Evolutionary conservation across 2,797 vertebrate genomes (phyloP).

Genomic region (Distichodus sexfasciatus): DNA sequence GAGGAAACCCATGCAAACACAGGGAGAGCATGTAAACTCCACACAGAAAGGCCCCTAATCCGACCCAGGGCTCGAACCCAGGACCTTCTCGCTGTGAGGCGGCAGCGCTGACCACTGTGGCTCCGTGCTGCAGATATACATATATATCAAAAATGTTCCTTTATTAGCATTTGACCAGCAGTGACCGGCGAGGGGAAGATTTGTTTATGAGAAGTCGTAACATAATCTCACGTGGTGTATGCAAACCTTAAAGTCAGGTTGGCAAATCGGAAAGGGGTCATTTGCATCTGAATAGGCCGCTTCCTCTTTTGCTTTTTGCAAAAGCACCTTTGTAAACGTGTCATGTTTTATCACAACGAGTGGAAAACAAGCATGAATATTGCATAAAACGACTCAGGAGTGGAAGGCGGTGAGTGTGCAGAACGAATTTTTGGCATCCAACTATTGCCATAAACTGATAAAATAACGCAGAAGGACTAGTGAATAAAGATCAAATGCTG

Average conservation of each 20-base stretch:
- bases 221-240: neutral
- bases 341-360: neutral
- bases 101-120: too few species aligned
- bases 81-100: too few species aligned
- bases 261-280: slow-evolving; percentile 14
- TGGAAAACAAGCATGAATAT: neutral
- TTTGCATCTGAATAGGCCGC: slow-evolving; percentile 39
- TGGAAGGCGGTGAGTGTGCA: too few species aligned
- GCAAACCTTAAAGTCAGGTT: slow-evolving; percentile 9
- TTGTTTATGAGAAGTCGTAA: neutral
- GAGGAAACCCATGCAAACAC: too few species aligned
- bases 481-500: neutral
- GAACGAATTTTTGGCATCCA: too few species aligned
- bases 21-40: too few species aligned
- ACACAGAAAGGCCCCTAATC: too few species aligned
- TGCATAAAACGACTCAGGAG: neutral
- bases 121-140: too few species aligned
- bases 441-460: too few species aligned
- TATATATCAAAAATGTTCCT: too few species aligned
- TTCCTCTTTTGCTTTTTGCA: slow-evolving; percentile 22
- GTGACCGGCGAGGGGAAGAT: neutral
- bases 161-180: neutral
- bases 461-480: too few species aligned
- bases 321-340: neutral
- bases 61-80: too few species aligned